phyloP scores from a whole-genome alignment of 2,888 invertebrate species.

The Brachyptera risi region DNA sequence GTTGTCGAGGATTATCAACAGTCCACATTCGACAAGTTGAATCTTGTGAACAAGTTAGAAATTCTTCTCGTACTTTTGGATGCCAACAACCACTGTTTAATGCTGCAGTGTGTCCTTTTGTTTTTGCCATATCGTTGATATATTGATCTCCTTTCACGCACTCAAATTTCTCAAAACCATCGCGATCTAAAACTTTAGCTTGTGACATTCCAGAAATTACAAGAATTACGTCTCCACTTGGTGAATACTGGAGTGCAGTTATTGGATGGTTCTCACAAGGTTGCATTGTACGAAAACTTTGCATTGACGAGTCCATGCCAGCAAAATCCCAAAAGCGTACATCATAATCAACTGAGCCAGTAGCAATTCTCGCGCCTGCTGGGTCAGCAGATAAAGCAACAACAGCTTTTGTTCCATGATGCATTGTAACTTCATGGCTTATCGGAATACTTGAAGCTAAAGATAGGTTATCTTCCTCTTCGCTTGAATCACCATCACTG shows the following conservation, averaged over 20 bases:
- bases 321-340: conserved; percentile 98
- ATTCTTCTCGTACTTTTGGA: conserved; percentile 85
- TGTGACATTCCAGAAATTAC: conserved; percentile 90
- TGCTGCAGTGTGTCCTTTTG: conserved; percentile 92
- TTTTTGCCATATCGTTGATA: conserved; percentile 87
- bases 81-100: conserved; percentile 92
- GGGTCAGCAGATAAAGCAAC: conserved; percentile 90
- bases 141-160: conserved; percentile 96
- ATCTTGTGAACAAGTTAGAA: conserved; percentile 91
- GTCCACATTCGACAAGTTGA: conserved; percentile 92
- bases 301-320: conserved; percentile 91
- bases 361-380: conserved; percentile 84
- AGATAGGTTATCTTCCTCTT: conserved; percentile 33
- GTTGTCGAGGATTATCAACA: conserved; percentile 71
- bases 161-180: conserved; percentile 89
- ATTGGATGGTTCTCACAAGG: conserved; percentile 95
- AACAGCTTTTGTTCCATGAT: conserved; percentile 86
- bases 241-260: conserved; percentile 82
- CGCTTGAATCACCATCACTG: conserved; percentile 40
- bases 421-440: conserved; percentile 74
- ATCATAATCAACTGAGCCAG: conserved; percentile 94
- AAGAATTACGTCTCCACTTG: conserved; percentile 89
- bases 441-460: conserved; percentile 55
- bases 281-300: conserved; percentile 87
- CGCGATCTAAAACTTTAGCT: conserved; percentile 90